Evolutionary conservation across 2,888 invertebrate species (phyloP).

Genomic region (Abscondita cerata): DNA sequence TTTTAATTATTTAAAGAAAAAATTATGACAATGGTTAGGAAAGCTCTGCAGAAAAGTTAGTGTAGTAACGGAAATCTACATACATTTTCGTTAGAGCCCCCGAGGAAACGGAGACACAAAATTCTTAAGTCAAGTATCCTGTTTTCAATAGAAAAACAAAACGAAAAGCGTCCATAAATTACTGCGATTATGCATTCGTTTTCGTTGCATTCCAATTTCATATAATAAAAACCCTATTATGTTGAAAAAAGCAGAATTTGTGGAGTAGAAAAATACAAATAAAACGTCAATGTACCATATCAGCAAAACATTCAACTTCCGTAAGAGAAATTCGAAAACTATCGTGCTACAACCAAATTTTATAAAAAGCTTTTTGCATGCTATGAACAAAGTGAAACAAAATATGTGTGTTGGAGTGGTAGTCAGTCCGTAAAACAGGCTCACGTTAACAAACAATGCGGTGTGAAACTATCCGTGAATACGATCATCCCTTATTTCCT

Average conservation of each 20-base stretch:
- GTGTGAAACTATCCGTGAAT: slow-evolving; percentile 41
- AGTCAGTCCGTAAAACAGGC: slow-evolving; percentile 26
- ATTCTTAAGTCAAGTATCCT: too few species aligned
- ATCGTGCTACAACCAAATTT: slow-evolving; percentile 2
- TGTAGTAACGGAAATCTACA: too few species aligned
- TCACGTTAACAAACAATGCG: slow-evolving; percentile 38
- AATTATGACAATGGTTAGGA: too few species aligned
- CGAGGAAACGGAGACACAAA: too few species aligned
- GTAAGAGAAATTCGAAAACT: neutral
- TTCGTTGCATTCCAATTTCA: too few species aligned
- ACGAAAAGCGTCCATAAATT: neutral
- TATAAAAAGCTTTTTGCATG: slow-evolving; percentile 4
- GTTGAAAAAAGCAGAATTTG: neutral
- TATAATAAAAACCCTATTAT: neutral
- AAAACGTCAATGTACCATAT: slow-evolving; percentile 1
- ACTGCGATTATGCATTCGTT: neutral
- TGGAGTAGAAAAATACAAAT: slow-evolving; percentile 1
- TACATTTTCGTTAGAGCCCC: too few species aligned
- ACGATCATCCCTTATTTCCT: slow-evolving; percentile 40
- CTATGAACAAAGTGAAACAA: slow-evolving; percentile 14
- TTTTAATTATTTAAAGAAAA: too few species aligned
- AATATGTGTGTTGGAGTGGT: slow-evolving; percentile 21
- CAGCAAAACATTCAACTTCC: neutral
- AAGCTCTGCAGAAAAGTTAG: too few species aligned
- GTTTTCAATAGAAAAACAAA: neutral